Evolutionary conservation across 2,888 invertebrate genomes (phyloP).

Genomic region (Pegoplata infirma): DNA sequence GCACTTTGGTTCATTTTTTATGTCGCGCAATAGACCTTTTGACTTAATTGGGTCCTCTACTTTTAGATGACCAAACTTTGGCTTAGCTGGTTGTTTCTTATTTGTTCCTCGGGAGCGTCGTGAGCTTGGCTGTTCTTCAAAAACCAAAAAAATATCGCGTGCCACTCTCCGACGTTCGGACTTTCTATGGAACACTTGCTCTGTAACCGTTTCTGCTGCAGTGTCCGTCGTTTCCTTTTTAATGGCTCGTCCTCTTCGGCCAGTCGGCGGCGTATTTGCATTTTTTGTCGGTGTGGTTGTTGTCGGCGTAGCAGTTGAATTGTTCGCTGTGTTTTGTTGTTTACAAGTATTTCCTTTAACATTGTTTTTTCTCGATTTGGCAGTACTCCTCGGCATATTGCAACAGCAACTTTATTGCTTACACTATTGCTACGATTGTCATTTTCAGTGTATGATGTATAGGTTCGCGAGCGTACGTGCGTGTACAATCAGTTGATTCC

Average conservation of each 20-base stretch:
- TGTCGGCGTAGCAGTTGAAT: slow-evolving; percentile 16
- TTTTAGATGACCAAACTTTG: slow-evolving; percentile 65
- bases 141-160: slow-evolving; percentile 76
- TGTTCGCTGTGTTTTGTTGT: slow-evolving; percentile 63
- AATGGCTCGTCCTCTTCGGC: slow-evolving; percentile 27
- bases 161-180: slow-evolving; percentile 77
- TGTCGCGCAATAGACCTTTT: slow-evolving; percentile 68
- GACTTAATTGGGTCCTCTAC: slow-evolving; percentile 61
- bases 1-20: slow-evolving; percentile 74
- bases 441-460: slow-evolving; percentile 21
- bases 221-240: slow-evolving; percentile 68
- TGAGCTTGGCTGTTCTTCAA: slow-evolving; percentile 74
- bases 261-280: neutral
- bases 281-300: slow-evolving; percentile 41
- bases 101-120: slow-evolving; percentile 70
- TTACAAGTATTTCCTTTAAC: slow-evolving; percentile 32
- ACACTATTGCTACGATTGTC: slow-evolving; percentile 31
- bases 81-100: slow-evolving; percentile 69
- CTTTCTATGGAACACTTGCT: slow-evolving; percentile 71
- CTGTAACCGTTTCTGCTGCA: slow-evolving; percentile 58
- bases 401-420: slow-evolving; percentile 48
- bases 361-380: slow-evolving; percentile 56
- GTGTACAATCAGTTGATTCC: slow-evolving; percentile 8
- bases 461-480: neutral
- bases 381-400: slow-evolving; percentile 55